phyloP scores from a whole-genome alignment of 2,797 vertebrate genomes.

The Acanthopagrus latus region DNA sequence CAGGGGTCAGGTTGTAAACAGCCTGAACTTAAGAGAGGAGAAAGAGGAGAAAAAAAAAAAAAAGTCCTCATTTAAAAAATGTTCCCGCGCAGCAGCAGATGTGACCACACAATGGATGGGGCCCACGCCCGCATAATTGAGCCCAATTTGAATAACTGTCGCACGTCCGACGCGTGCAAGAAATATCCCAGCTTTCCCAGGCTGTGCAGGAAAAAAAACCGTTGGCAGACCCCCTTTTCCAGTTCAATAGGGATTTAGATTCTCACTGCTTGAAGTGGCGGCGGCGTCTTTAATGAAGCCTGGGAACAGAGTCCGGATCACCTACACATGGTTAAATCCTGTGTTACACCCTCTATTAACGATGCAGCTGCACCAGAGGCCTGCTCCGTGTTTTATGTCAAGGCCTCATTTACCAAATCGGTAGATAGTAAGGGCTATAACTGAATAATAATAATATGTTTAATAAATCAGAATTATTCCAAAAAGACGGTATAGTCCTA shows the following conservation, averaged over 20 bases:
- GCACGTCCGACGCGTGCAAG: constrained; percentile 85
- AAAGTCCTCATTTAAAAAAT: constrained; percentile 66
- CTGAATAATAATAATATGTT: neutral
- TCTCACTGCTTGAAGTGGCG: constrained; percentile 37
- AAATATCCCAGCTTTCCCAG: constrained; percentile 80
- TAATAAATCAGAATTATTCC: neutral
- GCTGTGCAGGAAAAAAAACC: constrained; percentile 64
- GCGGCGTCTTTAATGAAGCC: constrained; percentile 51
- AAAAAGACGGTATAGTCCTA: neutral
- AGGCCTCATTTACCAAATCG: neutral
- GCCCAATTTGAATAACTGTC: constrained; percentile 89
- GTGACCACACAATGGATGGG: constrained; percentile 75
- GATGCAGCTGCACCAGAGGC: constrained; percentile 38
- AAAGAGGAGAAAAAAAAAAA: too few relatives aligned
- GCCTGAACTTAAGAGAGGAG: constrained; percentile 33
- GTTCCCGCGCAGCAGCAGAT: constrained; percentile 82
- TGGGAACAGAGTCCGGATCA: constrained; percentile 59
- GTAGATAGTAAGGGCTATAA: neutral
- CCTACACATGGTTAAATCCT: constrained; percentile 55
- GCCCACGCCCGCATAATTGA: constrained; percentile 75
- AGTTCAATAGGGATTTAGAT: constrained; percentile 62
- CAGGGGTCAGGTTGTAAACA: neutral
- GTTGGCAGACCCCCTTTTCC: constrained; percentile 67
- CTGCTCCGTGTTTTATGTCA: neutral
- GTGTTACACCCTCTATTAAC: constrained; percentile 9